A percentile compares a stretch with the other conserved stretches of the same genome.
Conservation (phyloP, 2,888 invertebrate species). For the Watsonalla binaria region DNA sequence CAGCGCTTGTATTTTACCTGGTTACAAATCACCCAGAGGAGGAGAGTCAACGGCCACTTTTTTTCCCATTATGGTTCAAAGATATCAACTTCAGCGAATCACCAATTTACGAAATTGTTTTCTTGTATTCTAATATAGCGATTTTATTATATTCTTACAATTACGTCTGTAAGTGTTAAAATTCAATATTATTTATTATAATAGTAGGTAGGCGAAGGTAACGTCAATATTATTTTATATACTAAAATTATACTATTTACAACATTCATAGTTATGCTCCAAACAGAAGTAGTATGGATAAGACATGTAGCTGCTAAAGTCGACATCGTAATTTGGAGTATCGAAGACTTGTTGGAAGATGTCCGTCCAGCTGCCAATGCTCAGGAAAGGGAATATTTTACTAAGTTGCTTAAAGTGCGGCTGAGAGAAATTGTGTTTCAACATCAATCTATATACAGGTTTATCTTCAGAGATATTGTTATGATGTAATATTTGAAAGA, state of each 20-base stretch:
- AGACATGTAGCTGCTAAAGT: conserved; percentile 50
- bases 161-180: conserved; percentile 43
- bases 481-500: too few species aligned
- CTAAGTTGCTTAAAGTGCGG: conserved; percentile 29
- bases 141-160: conserved; percentile 28
- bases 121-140: conserved; percentile 31
- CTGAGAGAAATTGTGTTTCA: conserved; percentile 42
- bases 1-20: conserved; percentile 27
- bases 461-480: neutral
- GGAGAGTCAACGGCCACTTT: conserved; percentile 30
- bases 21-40: conserved; percentile 24
- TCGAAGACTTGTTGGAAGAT: conserved; percentile 45
- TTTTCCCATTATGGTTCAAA: conserved; percentile 47
- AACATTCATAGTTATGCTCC: conserved; percentile 42
- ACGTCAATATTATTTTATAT: too few species aligned
- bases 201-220: too few species aligned
- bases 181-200: neutral
- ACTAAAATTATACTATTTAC: neutral
- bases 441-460: conserved; percentile 52
- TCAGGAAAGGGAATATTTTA: conserved; percentile 23
- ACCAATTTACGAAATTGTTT: conserved; percentile 44
- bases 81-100: conserved; percentile 34
- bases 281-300: conserved; percentile 55
- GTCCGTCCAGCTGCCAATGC: conserved; percentile 29
- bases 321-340: conserved; percentile 48